Conservation (phyloP, 2,888 invertebrate species). For the Chymomyza amoena region DNA sequence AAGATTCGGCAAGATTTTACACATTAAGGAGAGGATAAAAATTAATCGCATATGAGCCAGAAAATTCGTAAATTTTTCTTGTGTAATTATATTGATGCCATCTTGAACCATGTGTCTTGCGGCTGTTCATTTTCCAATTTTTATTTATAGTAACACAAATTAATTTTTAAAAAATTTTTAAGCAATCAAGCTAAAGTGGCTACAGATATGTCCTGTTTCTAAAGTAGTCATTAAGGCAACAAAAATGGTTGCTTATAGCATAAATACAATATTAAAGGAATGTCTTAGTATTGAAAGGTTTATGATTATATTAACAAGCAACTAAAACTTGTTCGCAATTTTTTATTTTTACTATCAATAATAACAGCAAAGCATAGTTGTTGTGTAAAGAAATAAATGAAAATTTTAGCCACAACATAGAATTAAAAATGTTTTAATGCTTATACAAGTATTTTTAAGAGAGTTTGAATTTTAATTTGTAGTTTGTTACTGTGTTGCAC, state of each 20-base stretch:
- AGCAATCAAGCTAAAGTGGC: no score
- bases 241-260: constrained; percentile 26
- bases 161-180: not conserved
- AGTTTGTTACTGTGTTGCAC: constrained; percentile 43
- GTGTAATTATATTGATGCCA: no score
- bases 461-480: constrained; percentile 34
- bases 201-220: no score
- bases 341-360: not conserved
- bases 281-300: constrained; percentile 22
- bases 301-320: not conserved
- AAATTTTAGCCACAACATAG: not conserved
- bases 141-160: constrained; percentile 19
- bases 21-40: no score
- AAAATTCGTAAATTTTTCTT: no score
- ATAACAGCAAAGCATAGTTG: not conserved
- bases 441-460: constrained; percentile 18
- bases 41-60: no score
- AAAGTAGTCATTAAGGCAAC: constrained; percentile 1
- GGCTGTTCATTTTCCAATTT: constrained; percentile 20
- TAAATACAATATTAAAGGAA: constrained; percentile 18
- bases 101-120: not conserved
- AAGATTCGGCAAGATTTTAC: constrained; percentile 23
- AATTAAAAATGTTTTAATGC: not conserved
- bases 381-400: not conserved
- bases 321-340: not conserved